Evolutionary conservation across 2,888 invertebrate genomes (phyloP).

Genomic region (Bombylius discolor): DNA sequence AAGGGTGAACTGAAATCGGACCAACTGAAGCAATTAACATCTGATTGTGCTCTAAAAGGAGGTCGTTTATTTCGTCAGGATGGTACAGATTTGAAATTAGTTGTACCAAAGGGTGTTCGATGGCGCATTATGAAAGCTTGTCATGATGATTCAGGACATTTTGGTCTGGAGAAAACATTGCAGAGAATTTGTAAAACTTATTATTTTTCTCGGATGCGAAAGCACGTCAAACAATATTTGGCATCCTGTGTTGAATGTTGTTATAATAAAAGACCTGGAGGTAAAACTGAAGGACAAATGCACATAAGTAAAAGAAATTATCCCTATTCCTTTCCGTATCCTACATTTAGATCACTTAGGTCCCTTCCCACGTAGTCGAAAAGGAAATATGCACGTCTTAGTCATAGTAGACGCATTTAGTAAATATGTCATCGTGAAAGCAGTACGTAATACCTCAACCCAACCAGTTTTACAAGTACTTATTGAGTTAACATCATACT

Average conservation of each 20-base stretch:
- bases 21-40: not conserved
- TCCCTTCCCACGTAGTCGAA: conserved; percentile 4
- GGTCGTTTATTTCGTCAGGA: not conserved
- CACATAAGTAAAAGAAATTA: not conserved
- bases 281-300: not conserved
- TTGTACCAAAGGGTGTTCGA: conserved; percentile 1
- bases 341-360: conserved; percentile 13
- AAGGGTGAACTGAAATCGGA: not conserved
- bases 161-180: conserved; percentile 5
- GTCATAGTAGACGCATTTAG: not conserved
- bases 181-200: not conserved
- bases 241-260: conserved; percentile 4
- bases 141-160: conserved; percentile 7
- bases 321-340: conserved; percentile 5
- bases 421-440: conserved; percentile 3
- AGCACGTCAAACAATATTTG: conserved; percentile 3
- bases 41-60: not conserved
- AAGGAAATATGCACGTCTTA: not conserved
- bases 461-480: not conserved
- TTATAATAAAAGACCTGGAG: conserved; percentile 2
- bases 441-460: conserved; percentile 3
- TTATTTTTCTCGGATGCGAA: conserved; percentile 4
- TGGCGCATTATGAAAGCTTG: not conserved
- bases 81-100: not conserved
- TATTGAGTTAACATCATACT: not conserved